Base-by-base conservation (phyloP, 2,113 vertebrate genomes). In the Dendropsophus ebraccatus region DNA sequence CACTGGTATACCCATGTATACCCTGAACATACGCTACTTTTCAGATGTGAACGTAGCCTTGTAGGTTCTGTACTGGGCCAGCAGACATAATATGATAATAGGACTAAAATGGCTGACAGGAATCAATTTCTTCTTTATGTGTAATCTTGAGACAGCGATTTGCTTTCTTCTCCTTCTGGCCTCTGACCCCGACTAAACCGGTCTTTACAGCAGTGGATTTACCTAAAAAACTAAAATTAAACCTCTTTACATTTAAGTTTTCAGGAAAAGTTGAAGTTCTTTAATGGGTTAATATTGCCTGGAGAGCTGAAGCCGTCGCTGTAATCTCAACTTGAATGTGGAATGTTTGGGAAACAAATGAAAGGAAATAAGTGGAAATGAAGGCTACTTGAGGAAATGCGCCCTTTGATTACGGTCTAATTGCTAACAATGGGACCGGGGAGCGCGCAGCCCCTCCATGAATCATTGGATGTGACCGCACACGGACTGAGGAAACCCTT, bases 281-380 rank as follows among this genome's bases (percentile, higher is more conserved):
- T 10, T n/a, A 47, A 16, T 32, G 16, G 45, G 80, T 75, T 84
- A 60, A 84, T 30, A 35, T 0, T 5, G n/a, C 52, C 45, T 84
- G 35, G 45, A n/a, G 16, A 25, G 16, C 37, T 23, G 25, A 13
- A 50, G 58, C 19, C 6, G 30, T 60, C 37, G 19, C 35, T 75
- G 23, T 75, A 37, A 83, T 83, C 83, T 25, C 23, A n/a, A 37
- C 62, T 69, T 4, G 1, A 54, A 69, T 41, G 47, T 49, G 72
- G 83, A 85, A 85, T 85, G 83, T 67, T 77, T 77, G 83, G 74
- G 30, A 78, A 84, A 73, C 54, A 58, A 84, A 75, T 25, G 83
- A 78, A 50, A 62, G 74, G 58, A 84, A 62, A 84, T 70, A 50
- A 54, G 83, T 65, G 83, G 83, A 84, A 85, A 69, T 78, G 83